These are phyloP conservation scores for Omphaloscelis lunosa DNA, from an alignment of 2,888 invertebrate genomes.

Conservation along the genomic window DNA sequence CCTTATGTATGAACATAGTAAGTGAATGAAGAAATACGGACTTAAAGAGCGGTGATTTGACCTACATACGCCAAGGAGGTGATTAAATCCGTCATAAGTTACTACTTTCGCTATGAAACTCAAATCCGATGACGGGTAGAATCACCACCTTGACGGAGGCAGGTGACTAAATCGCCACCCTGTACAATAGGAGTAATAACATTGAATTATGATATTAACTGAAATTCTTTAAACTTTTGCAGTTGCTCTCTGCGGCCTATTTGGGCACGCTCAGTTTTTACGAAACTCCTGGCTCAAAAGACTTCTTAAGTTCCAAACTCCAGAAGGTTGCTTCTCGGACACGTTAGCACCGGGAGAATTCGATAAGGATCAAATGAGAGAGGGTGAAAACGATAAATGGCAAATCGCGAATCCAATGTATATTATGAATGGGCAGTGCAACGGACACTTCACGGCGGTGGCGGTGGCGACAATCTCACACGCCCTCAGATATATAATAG, in stretches of 20 bases:
- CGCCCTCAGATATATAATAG: slow-evolving; percentile 72
- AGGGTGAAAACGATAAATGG: not conserved
- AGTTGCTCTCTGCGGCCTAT: slow-evolving; percentile 75
- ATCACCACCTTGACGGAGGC: not conserved
- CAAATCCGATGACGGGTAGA: not conserved
- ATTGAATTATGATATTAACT: not conserved
- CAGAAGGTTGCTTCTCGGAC: slow-evolving; percentile 73
- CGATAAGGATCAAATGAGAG: not conserved
- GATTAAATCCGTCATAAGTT: not conserved
- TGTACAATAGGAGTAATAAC: not conserved
- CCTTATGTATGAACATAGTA: slow-evolving; percentile 79
- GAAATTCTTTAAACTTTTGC: slow-evolving; percentile 49
- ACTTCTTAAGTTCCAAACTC: slow-evolving; percentile 70
- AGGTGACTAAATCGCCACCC: not conserved
- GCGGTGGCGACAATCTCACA: slow-evolving; percentile 68
- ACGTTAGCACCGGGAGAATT: not conserved
- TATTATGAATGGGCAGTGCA: slow-evolving; percentile 65
- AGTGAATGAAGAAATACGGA: slow-evolving; percentile 52
- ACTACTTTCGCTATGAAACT: not conserved
- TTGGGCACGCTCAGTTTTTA: slow-evolving; percentile 75
- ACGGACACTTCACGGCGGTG: slow-evolving; percentile 72
- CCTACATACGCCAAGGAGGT: not conserved
- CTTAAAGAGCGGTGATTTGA: not conserved
- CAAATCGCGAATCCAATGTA: not conserved
- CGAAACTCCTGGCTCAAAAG: slow-evolving; percentile 71